phyloP scores from a whole-genome alignment of 2,797 vertebrate species.

The Scleropages formosus region DNA sequence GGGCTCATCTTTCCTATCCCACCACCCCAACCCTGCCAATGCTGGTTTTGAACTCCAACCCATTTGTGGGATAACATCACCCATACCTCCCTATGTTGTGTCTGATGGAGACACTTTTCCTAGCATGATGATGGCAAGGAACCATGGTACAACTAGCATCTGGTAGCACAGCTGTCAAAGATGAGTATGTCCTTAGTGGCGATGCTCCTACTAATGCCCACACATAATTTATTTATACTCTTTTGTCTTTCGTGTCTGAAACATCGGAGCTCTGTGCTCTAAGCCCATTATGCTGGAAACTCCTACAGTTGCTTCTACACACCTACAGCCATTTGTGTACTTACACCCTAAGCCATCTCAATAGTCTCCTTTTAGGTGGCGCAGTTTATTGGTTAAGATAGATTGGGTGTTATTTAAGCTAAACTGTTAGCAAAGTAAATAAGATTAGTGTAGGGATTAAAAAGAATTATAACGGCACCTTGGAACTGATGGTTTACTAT shows the following conservation, averaged over 20 bases:
- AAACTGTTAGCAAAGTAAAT: background rate
- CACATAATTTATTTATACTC: background rate
- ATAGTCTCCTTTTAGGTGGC: background rate
- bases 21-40: background rate
- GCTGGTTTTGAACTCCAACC: background rate
- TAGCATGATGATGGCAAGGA: too few species aligned
- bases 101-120: background rate
- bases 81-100: background rate
- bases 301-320: background rate
- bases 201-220: background rate
- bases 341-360: background rate
- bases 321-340: background rate
- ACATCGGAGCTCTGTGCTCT: background rate
- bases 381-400: background rate
- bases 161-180: background rate
- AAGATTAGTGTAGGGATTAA: conserved; percentile 6
- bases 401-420: background rate
- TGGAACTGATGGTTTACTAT: background rate
- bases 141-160: background rate
- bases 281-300: background rate
- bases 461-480: background rate
- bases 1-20: background rate
- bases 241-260: background rate
- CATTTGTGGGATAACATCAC: too few species aligned
- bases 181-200: background rate